Evolutionary conservation across 53 echinoderm and acorn worm species (phyloP), one percentile per base, ranked within the genome.

Genomic region (Paracentrotus lividus): DNA sequence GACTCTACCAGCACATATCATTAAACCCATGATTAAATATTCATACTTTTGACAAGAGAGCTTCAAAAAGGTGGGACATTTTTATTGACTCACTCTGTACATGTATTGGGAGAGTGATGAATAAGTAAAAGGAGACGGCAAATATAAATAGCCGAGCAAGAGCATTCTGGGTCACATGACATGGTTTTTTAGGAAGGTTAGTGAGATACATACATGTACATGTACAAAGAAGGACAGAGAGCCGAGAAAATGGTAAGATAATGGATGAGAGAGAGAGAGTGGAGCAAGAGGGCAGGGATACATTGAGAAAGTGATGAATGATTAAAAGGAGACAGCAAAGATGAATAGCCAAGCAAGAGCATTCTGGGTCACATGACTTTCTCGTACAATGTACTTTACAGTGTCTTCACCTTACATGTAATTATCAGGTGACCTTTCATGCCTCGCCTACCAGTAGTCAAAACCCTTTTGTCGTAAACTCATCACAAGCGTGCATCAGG

Each of bases 341-440:
- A 61, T n/a, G 26, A 61, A 61, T 61, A 61, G 61, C 24, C 18
- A 18, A 15, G 18, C 14, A 61, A 38, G 72, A 72, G 16, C 0
- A 16, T 72, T 72, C 72, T 72, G 72, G 72, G 72, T 72, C 72
- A 72, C 72, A 72, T 72, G 72, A 72, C 40, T 40, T 4, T 38
- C 72, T 38, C 38, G 21, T 72, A 72, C 72, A 2, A 38, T 72
- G 40, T 72, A 40, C 72, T 40, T 40, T 38, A 16, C 72, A 72
- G 72, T 72, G 36, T 72, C 72, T 72, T 36, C 40, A 15, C 72
- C 34, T 51, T 49, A n/a, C n/a, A n/a, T n/a, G n/a, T n/a, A 85
- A 49, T 85, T 85, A 51, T 85, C 85, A 49, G 12, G 85, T 85
- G 85, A 85, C 85, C 85, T 85, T 85, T 85, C 85, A 85, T 85